Evolutionary conservation across 2,797 vertebrate genomes (phyloP).

Genomic region (Tympanoctomys barrerae): DNA sequence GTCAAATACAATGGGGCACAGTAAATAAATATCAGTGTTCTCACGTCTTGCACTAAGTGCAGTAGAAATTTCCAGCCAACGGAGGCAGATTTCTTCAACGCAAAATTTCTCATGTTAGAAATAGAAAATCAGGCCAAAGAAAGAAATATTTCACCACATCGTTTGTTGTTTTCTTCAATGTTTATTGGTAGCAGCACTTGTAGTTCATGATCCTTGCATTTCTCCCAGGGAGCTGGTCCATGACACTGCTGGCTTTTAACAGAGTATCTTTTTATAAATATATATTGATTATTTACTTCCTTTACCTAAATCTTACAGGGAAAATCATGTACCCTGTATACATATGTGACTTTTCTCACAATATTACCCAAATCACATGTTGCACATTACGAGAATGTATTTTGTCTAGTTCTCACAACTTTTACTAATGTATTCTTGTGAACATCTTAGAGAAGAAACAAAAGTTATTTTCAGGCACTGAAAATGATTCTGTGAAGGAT

Average conservation of each 20-base stretch:
- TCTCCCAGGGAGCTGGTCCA: neutral
- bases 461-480: neutral
- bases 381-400: neutral
- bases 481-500: neutral
- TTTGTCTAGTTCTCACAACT: conserved; percentile 1
- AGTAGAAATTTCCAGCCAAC: conserved; percentile 35
- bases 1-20: conserved; percentile 42
- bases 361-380: neutral
- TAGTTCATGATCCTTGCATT: neutral
- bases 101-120: conserved; percentile 1
- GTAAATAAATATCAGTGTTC: conserved; percentile 55
- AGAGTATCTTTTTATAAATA: conserved; percentile 16
- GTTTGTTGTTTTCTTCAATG: neutral
- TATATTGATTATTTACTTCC: neutral
- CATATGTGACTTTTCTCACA: neutral
- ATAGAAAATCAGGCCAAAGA: conserved; percentile 10
- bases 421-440: neutral
- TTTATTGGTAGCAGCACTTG: neutral
- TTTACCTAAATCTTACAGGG: neutral
- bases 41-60: neutral
- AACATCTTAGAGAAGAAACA: conserved; percentile 19
- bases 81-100: neutral
- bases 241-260: neutral
- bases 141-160: neutral
- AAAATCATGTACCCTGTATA: neutral